These are phyloP conservation scores for Drepana falcataria DNA, from an alignment of 2,888 invertebrate genomes.

Conservation along the genomic window DNA sequence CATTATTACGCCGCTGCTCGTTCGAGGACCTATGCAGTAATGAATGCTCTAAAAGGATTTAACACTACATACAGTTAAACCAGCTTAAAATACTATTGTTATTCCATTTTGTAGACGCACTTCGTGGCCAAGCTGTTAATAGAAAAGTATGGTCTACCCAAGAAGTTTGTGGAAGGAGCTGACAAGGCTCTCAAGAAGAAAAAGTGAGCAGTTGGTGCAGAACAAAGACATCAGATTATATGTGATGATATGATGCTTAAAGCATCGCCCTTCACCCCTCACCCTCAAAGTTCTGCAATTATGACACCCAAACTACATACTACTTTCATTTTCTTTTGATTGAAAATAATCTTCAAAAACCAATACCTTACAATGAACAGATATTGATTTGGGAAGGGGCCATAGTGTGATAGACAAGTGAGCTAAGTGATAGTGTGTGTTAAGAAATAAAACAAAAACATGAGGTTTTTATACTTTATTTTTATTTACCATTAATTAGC, in stretches of 20 bases:
- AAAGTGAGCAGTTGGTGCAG: slow-evolving; percentile 48
- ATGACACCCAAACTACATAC: no score
- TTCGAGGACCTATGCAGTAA: no score
- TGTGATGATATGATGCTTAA: not conserved
- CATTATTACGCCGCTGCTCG: no score
- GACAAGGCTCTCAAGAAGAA: slow-evolving; percentile 87
- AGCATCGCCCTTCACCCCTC: not conserved
- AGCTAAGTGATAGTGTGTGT: slow-evolving; percentile 1
- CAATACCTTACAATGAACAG: no score
- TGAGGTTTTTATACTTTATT: slow-evolving; percentile 10
- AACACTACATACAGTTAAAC: no score
- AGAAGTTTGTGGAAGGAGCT: slow-evolving; percentile 85
- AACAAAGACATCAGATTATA: not conserved
- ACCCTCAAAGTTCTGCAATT: no score
- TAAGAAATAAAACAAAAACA: slow-evolving; percentile 7
- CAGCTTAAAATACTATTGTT: no score
- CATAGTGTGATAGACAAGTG: not conserved
- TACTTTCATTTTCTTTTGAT: no score
- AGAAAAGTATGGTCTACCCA: slow-evolving; percentile 88
- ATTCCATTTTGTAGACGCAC: slow-evolving; percentile 57
- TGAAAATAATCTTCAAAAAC: no score
- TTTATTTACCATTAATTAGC: slow-evolving; percentile 7
- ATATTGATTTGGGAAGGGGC: no score
- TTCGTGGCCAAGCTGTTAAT: slow-evolving; percentile 73
- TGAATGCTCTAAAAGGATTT: no score